A percentile compares a stretch with the other conserved stretches of the same genome.
Conservation (phyloP, 2,113 vertebrate genomes). For the Pongo abelii region DNA sequence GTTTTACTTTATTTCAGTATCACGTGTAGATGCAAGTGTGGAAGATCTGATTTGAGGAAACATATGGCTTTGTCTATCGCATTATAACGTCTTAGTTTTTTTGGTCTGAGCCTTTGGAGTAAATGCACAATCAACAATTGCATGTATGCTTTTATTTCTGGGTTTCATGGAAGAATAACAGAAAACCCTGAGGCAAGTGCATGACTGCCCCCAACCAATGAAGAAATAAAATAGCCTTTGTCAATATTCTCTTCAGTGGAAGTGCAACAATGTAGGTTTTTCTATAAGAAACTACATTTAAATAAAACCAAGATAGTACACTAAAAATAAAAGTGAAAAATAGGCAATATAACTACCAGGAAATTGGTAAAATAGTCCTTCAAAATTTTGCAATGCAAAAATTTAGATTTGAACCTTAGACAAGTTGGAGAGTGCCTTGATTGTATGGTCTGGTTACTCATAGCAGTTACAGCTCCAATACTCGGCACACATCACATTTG, state of each 20-base stretch:
- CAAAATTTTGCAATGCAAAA: slow-evolving; percentile 1
- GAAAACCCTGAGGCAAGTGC: background rate
- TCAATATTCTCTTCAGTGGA: background rate
- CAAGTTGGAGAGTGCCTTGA: background rate
- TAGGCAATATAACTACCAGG: background rate
- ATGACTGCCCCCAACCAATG: background rate
- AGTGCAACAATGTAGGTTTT: background rate
- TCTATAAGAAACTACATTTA: background rate
- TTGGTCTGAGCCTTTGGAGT: background rate
- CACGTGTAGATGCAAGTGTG: background rate
- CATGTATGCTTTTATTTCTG: background rate
- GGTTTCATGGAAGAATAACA: background rate
- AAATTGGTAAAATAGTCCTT: background rate
- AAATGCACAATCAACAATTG: background rate
- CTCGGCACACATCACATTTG: background rate
- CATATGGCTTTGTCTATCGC: background rate
- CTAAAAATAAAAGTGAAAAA: slow-evolving; percentile 1
- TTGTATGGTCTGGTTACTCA: background rate
- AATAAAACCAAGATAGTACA: background rate
- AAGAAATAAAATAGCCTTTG: background rate
- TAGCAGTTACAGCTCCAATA: background rate
- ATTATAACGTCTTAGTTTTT: background rate
- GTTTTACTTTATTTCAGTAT: background rate
- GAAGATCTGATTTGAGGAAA: background rate
- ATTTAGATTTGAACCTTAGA: background rate